A percentile compares a stretch with the other conserved stretches of the same genome.
Evolutionary conservation across 2,797 vertebrate species (phyloP).

Genomic region (Anas bernieri): DNA sequence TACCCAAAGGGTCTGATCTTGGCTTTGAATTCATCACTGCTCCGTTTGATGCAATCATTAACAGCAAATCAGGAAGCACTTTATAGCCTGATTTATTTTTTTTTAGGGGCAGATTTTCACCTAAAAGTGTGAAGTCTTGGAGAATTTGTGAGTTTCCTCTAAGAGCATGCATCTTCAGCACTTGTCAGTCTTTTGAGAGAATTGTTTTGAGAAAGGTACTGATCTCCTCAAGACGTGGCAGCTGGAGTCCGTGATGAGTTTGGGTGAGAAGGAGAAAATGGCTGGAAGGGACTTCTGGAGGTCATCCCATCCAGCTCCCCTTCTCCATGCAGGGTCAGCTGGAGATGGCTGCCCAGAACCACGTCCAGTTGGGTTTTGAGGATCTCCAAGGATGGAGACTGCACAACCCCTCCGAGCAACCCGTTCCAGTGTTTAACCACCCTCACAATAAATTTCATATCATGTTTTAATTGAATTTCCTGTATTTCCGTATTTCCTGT

Average conservation of each 20-base stretch:
- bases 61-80: neutral
- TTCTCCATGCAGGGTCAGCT: neutral
- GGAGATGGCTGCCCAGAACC: neutral
- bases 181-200: neutral
- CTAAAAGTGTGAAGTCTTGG: neutral
- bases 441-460: neutral
- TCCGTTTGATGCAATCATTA: neutral
- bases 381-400: neutral
- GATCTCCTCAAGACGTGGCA: neutral
- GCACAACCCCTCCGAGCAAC: neutral
- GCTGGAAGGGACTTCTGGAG: neutral
- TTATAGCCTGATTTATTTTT: neutral
- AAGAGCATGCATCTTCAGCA: neutral
- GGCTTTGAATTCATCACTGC: neutral
- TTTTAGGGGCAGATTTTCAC: neutral
- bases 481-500: neutral
- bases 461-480: neutral
- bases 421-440: neutral
- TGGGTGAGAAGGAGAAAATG: neutral
- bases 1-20: neutral
- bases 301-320: neutral
- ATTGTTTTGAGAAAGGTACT: neutral
- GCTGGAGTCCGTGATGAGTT: neutral
- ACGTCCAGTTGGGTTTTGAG: neutral
- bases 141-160: neutral